Conservation (phyloP, 2,797 vertebrate species). For the Lithobates sylvaticus region DNA sequence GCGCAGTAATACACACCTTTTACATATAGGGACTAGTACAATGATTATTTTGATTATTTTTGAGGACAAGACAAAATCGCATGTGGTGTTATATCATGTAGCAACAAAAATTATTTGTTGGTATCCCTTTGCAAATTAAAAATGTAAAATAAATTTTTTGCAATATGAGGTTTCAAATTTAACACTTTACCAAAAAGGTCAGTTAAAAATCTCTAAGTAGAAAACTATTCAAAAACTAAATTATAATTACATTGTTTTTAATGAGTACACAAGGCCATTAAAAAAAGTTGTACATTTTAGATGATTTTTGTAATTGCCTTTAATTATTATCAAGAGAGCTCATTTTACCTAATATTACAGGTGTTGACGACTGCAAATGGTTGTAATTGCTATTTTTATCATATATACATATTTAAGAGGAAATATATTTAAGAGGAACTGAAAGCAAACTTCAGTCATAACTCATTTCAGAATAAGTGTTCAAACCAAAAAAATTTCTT, state of each 20-base stretch:
- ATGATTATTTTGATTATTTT: no score
- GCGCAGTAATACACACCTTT: no score
- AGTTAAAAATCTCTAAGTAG: background rate
- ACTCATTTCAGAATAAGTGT: background rate
- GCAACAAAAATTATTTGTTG: background rate
- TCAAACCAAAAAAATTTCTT: background rate
- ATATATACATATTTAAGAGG: background rate
- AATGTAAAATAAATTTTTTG: no score
- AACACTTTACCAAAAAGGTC: background rate
- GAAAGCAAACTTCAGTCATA: background rate
- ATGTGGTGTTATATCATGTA: no score
- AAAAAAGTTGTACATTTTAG: background rate
- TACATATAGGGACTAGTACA: no score
- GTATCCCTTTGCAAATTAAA: background rate
- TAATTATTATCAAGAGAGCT: slow-evolving; percentile 3
- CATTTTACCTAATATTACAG: background rate
- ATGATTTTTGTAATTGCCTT: background rate
- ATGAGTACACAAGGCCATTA: background rate
- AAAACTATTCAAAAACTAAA: background rate
- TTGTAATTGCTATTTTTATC: background rate
- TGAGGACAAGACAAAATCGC: no score
- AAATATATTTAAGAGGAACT: no score
- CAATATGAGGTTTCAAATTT: background rate
- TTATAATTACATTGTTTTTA: background rate
- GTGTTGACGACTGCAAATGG: background rate